phyloP scores from a whole-genome alignment of 2,797 vertebrate genomes.

The Denticeps clupeoides region DNA sequence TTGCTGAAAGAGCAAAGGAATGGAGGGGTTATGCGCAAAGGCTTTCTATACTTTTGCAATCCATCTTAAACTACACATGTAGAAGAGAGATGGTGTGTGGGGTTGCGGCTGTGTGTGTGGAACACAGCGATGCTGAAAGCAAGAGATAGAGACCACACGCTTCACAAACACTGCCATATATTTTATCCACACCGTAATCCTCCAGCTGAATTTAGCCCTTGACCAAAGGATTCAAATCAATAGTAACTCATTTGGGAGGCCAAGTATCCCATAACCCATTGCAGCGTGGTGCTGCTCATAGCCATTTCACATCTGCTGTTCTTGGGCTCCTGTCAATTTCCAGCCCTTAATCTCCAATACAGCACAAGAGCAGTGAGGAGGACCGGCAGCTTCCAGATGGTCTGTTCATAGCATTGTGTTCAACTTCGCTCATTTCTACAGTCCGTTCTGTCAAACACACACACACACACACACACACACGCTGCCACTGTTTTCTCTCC shows the following conservation, averaged over 20 bases:
- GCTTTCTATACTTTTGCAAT: too few relatives aligned
- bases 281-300: neutral
- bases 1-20: too few relatives aligned
- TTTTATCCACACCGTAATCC: neutral
- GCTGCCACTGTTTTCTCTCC: too few relatives aligned
- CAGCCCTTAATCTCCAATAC: neutral
- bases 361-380: neutral
- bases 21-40: too few relatives aligned
- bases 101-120: too few relatives aligned
- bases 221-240: conserved; percentile 1
- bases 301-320: neutral
- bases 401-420: neutral
- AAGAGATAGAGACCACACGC: too few relatives aligned
- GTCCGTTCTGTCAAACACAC: neutral
- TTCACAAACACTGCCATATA: neutral
- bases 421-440: neutral
- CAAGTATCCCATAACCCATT: neutral
- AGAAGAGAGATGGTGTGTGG: too few relatives aligned
- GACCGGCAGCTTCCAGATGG: neutral
- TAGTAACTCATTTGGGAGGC: conserved; percentile 1
- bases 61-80: too few relatives aligned
- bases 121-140: too few relatives aligned
- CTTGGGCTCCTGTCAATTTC: neutral
- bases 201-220: neutral
- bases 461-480: neutral